Base-by-base conservation (phyloP, 1,140 invertebrate species). In the Lordiphosa clarofinis region DNA sequence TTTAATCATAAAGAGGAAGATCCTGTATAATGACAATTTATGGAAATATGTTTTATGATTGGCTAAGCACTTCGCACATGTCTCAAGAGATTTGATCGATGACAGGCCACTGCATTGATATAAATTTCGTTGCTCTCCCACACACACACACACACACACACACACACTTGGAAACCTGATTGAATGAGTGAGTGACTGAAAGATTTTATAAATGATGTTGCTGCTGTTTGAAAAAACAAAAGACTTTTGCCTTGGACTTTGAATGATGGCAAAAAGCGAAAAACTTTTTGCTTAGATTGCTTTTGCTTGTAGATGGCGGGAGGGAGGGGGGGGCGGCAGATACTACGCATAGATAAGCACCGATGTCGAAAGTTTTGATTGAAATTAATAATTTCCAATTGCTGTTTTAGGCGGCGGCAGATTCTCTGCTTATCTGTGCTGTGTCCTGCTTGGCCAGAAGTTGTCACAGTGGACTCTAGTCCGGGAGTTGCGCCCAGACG, bases 341-440 rank as follows among this genome's bases (percentile, higher is more conserved):
- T 65, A 50, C 67, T 52, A 78, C 73, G 73, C 73, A 76, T 58
- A 78, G 73, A 76, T 76, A 76, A 76, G 73, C 73, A 73, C 62
- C 68, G 50, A 67, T 63, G 73, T 73, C 57, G 56, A 79, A 76
- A 76, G 69, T 78, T 78, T 78, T 78, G 73, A 78, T 78, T 78
- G 73, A 78, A 78, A 78, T 78, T 78, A 78, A 78, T 78, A 78
- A 78, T 78, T 78, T 78, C 53, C 74, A 78, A 78, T 78, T 78
- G 68, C 57, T 42, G 53, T 76, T 78, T 68, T 54, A 67, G 64
- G 47, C 55, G 64, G 47, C 55, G 64, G 54, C 54, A 37, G 39
- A 52, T 36, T 53, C 47, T 46, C 31, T 4, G 8, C 28, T 33
- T 15, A 10, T 35, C 50, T 11, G 10, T 8, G 1, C 36, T 28